Evolutionary conservation across 92 coral and sea anemone species (phyloP), one percentile per base, ranked within the genome.

Genomic region (Galaxea fascicularis): DNA sequence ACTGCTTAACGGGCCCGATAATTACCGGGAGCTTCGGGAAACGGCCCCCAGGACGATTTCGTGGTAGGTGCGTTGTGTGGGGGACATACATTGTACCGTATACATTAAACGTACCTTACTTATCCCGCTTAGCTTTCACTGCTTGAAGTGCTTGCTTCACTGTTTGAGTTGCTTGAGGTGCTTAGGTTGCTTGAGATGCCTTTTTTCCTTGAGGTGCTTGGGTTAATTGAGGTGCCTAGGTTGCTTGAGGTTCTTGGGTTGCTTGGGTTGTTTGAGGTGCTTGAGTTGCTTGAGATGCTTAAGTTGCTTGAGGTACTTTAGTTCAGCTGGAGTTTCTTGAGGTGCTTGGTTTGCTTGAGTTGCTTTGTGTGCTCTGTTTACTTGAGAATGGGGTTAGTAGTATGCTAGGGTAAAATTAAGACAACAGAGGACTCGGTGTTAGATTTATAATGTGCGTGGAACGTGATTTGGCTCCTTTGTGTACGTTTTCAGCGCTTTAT

Each of bases 41-140:
- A n/a, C n/a, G n/a, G n/a, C n/a, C n/a, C n/a, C n/a, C n/a, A n/a
- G n/a, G n/a, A n/a, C n/a, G n/a, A n/a, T n/a, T n/a, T n/a, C n/a
- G n/a, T n/a, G n/a, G n/a, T n/a, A n/a, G n/a, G n/a, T n/a, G n/a
- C n/a, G n/a, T n/a, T n/a, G n/a, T n/a, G n/a, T n/a, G n/a, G n/a
- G n/a, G n/a, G n/a, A n/a, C n/a, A n/a, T n/a, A n/a, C n/a, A n/a
- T n/a, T n/a, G n/a, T n/a, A n/a, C n/a, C n/a, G n/a, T n/a, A n/a
- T n/a, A n/a, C n/a, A n/a, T n/a, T n/a, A n/a, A n/a, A 76, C 31
- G 67, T 5, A 56, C 67, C 49, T 52, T 76, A n/a, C 58, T 58
- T 51, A 30, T 35, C 25, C 3, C 26, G 47, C 51, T 31, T 51
- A 58, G 0, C 46, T 47, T 46, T 72, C 13, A 15, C 67, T 21